Evolutionary conservation across 2,888 invertebrate species (phyloP).

Genomic region (Apamea monoglypha): DNA sequence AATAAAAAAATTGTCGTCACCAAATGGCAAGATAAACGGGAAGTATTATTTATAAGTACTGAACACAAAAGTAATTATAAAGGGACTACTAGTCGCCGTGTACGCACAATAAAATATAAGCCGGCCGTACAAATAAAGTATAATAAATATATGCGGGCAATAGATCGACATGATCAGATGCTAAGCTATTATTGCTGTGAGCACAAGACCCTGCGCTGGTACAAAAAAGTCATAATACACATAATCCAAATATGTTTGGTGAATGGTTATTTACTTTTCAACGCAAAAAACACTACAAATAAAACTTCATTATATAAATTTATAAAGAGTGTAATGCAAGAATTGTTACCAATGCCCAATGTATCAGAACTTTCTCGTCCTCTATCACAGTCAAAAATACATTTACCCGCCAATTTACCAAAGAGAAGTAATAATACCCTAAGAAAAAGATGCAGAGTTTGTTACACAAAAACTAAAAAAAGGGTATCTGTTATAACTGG

Average conservation of each 20-base stretch:
- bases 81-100: conserved; percentile 63
- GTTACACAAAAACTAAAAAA: conserved; percentile 53
- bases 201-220: conserved; percentile 56
- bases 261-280: conserved; percentile 41
- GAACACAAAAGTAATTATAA: conserved; percentile 62
- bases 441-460: conserved; percentile 51
- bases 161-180: conserved; percentile 56
- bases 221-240: conserved; percentile 58
- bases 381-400: conserved; percentile 48
- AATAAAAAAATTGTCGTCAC: conserved; percentile 61
- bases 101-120: conserved; percentile 64
- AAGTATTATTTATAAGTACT: conserved; percentile 61
- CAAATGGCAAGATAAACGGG: conserved; percentile 63
- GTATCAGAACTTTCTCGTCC: conserved; percentile 48
- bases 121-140: conserved; percentile 57
- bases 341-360: conserved; percentile 52
- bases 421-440: conserved; percentile 47
- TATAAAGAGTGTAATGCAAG: conserved; percentile 45
- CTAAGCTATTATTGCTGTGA: conserved; percentile 54
- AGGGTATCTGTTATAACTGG: conserved; percentile 42
- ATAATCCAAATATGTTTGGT: conserved; percentile 51
- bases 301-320: conserved; percentile 48
- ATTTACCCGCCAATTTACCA: conserved; percentile 51
- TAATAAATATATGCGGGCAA: conserved; percentile 63
- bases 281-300: conserved; percentile 47